Evolutionary conservation across 2,888 invertebrate species (phyloP), one percentile per base, ranked within the genome.

Genomic region (Arctia plantaginis): DNA sequence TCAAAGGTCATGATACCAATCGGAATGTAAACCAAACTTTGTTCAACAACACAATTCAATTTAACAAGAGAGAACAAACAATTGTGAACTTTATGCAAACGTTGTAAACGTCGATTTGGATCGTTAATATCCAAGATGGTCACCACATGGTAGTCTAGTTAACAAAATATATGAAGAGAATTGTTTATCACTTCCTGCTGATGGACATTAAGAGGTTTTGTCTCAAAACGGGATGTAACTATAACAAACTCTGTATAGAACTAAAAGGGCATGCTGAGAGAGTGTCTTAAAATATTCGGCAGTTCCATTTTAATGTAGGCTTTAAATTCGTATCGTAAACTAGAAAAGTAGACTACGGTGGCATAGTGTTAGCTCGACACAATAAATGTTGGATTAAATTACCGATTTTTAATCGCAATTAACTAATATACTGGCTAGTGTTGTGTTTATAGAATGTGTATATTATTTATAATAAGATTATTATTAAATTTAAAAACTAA

Each of bases 141-240:
- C 79, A 79, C 88, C 91, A 92, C 88, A 91, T 90, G 91, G 90
- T 89, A 88, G 87, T 89, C 88, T 90, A 91, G 93, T 93, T 92
- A 92, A 93, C 92, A 88, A 92, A 93, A 93, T 92, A 93, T 91
- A 92, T 91, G 88, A 87, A 91, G 89, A 91, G 86, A 86, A 91
- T 92, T 93, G 93, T 91, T 93, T 92, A 89, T 90, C 87, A 86
- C 86, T 89, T 89, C 87, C 88, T 90, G 92, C 87, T 92, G 94
- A 94, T 88, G 84, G 93, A 91, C 90, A 88, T 90, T 91, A 90
- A 92, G 92, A 92, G 91, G 85, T 81, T 85, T 85, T 84, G 88
- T 86, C 85, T 81, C 80, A 77, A 82, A 85, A 82, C 80, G 84
- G 81, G 80, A 83, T 81, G 84, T 80, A 75, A 77, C 76, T 80